Base-by-base conservation (phyloP, 2,797 vertebrate species). In the Acrocephalus scirpaceus region DNA sequence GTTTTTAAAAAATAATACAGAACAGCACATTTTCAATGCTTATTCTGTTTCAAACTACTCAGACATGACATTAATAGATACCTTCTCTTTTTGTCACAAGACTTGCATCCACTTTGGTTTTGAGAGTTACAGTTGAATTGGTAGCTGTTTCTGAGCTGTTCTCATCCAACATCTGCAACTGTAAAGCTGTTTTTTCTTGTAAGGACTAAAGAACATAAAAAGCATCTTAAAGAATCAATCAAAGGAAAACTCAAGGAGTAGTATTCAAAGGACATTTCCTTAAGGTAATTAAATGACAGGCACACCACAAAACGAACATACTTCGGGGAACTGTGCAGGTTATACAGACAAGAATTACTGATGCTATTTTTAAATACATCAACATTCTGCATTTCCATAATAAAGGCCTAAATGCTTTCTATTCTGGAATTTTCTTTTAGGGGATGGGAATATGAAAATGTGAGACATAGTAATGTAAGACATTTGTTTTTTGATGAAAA, bases 91-190 rank as follows among this genome's bases (percentile, higher is more conserved):
- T 98, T 2, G 22, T 80, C 7, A 79, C 42, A 76, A 97, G 95
- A 94, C 78, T 98, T 69, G 95, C 76, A 70, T 97, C 95, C 38
- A 61, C 86, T 95, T 98, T 97, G 85, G 96, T 97, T 88, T 98
- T 98, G 48, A 99, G 96, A 26, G 98, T 98, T 78, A 98, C 56
- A 78, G 98, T 98, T 66, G 98, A 99, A 95, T 98, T 98, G 14
- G 97, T 95, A 85, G 95, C 60, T 11, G 34, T 76, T 91, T 96
- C 97, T 94, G 83, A 97, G 96, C 77, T 99, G 96, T 97, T 93
- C 96, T 98, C 98, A 96, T 98, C 44, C 70, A 92, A 69, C 36
- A 96, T 21, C 81, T 96, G 80, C 71, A 77, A 77, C 21, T 92
- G 85, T 56, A 97, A 97, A 64, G 97, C 98, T 72, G 95, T 97